A percentile compares a stretch with the other conserved stretches of the same genome.
Conservation (phyloP, 2,113 vertebrate species). For the Coptodon rendalli region DNA sequence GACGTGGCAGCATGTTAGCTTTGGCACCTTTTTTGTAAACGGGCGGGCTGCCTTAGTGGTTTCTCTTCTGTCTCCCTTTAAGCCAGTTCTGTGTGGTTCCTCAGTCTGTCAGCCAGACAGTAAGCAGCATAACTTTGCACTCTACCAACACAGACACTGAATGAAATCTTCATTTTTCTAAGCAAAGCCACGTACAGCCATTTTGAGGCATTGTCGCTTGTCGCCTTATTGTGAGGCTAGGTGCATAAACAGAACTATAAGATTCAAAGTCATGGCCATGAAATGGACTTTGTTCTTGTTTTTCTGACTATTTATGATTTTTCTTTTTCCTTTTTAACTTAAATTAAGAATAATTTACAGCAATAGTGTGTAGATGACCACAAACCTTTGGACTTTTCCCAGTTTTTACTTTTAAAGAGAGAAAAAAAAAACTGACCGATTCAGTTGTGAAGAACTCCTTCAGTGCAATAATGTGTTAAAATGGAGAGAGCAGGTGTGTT, state of each 20-base stretch:
- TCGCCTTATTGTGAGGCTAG: slow-evolving; percentile 16
- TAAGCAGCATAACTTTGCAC: not conserved
- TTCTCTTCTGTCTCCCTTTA: not conserved
- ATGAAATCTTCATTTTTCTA: not conserved
- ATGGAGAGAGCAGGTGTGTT: slow-evolving; percentile 46
- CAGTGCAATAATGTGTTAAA: slow-evolving; percentile 80
- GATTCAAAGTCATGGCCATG: not conserved
- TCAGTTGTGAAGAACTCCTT: slow-evolving; percentile 69
- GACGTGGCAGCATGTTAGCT: not conserved
- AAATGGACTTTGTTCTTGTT: slow-evolving; percentile 64
- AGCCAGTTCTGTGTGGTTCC: not conserved
- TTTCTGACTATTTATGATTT: slow-evolving; percentile 78
- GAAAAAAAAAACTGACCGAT: slow-evolving; percentile 58
- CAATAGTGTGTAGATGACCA: slow-evolving; percentile 2
- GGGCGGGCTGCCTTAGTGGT: not conserved
- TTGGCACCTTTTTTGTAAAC: not conserved
- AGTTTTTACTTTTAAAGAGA: slow-evolving; percentile 25
- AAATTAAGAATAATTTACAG: slow-evolving; percentile 65
- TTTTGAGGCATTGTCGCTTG: not conserved
- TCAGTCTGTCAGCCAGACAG: not conserved
- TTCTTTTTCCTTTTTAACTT: slow-evolving; percentile 55
- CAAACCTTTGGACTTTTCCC: not conserved
- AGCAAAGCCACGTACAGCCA: not conserved
- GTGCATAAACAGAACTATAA: slow-evolving; percentile 15
- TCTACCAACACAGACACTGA: slow-evolving; percentile 21